Conservation (phyloP, 2,797 vertebrate species). For the Rhynchonycteris naso region DNA sequence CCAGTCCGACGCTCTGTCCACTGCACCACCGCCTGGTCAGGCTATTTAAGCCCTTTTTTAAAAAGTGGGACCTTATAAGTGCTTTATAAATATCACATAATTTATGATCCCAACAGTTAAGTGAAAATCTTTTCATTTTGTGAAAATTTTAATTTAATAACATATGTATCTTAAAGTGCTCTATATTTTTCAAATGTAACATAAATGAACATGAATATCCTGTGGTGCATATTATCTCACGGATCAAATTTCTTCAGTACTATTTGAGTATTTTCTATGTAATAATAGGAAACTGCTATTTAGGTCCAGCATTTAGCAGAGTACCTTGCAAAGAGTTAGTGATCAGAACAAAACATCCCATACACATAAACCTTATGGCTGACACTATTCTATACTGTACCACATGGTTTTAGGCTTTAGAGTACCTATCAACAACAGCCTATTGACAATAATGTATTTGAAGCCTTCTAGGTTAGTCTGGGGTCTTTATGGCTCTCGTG, state of each 20-base stretch:
- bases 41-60: constrained; percentile 4
- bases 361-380: background rate
- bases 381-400: background rate
- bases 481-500: background rate
- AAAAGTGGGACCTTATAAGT: constrained; percentile 40
- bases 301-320: constrained; percentile 37
- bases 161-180: constrained; percentile 29
- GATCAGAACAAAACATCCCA: constrained; percentile 34
- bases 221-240: background rate
- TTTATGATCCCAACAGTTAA: constrained; percentile 32
- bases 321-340: background rate
- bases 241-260: constrained; percentile 32
- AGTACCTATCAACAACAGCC: background rate
- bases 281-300: background rate
- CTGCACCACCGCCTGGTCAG: too few relatives aligned
- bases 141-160: constrained; percentile 55
- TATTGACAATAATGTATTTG: constrained; percentile 13
- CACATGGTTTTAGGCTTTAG: background rate
- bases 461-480: background rate
- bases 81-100: constrained; percentile 44
- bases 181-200: constrained; percentile 23
- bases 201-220: background rate
- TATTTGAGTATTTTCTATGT: constrained; percentile 40
- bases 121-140: constrained; percentile 46
- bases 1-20: too few relatives aligned